These are phyloP conservation scores for Hemitrygon akajei DNA, from an alignment of 2,797 vertebrate species.

Conservation along the genomic window DNA sequence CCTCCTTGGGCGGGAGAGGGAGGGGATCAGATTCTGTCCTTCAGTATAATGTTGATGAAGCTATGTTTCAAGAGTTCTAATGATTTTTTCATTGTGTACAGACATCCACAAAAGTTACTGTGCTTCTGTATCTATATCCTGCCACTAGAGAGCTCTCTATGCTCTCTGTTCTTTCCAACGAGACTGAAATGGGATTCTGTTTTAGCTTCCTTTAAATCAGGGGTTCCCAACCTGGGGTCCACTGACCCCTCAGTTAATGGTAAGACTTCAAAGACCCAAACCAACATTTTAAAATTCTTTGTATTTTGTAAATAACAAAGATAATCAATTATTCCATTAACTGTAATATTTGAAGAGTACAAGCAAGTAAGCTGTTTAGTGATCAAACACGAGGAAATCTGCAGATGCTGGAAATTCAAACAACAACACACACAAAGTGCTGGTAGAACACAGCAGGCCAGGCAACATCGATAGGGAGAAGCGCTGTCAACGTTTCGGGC, in stretches of 20 bases:
- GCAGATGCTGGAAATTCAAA: too few species aligned
- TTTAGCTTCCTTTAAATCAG: background rate
- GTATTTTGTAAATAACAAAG: background rate
- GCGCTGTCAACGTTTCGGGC: too few species aligned
- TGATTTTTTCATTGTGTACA: background rate
- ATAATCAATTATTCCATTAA: background rate
- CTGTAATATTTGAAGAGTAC: background rate
- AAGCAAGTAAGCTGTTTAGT: too few species aligned
- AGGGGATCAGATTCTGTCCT: background rate
- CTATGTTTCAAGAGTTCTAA: too few species aligned
- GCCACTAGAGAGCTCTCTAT: conserved; percentile 20
- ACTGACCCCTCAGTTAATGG: too few species aligned
- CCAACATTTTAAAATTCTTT: background rate
- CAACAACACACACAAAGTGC: too few species aligned
- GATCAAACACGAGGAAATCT: too few species aligned
- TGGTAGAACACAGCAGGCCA: too few species aligned
- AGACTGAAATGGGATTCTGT: background rate
- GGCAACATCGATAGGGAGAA: too few species aligned
- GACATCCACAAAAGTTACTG: background rate
- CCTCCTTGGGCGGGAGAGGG: background rate
- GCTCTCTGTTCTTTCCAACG: background rate
- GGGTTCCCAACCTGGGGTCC: too few species aligned
- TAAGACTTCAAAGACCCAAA: background rate
- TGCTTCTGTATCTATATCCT: background rate
- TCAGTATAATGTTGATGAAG: background rate